Percentiles rank a stretch among this genome's conserved stretches.
phyloP scores from a whole-genome alignment of 2,888 invertebrate genomes.

The Strigamia crassipes region DNA sequence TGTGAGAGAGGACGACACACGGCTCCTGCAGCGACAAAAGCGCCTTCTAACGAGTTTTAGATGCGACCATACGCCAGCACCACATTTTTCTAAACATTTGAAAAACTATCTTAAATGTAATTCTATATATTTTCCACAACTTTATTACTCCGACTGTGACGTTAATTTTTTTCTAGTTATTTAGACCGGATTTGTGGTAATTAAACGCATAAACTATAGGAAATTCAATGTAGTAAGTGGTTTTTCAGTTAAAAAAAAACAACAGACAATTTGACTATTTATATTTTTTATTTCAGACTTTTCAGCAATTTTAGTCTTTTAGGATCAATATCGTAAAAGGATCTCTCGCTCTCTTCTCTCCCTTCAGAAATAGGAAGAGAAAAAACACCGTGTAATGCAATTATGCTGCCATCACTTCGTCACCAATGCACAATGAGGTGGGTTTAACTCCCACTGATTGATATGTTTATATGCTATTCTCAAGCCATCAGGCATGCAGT shows the following conservation, averaged over 20 bases:
- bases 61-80: slow-evolving; percentile 7
- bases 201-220: no score
- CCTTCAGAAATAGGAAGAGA: neutral
- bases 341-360: neutral
- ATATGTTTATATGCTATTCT: slow-evolving; percentile 25
- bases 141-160: neutral
- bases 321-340: neutral
- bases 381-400: neutral
- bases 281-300: no score
- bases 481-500: neutral
- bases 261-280: no score
- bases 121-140: neutral
- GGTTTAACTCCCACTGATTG: slow-evolving; percentile 32
- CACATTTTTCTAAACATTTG: slow-evolving; percentile 1
- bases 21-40: slow-evolving; percentile 6
- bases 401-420: neutral
- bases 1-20: neutral
- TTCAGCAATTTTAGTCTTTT: neutral
- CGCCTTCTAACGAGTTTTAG: slow-evolving; percentile 18
- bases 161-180: neutral
- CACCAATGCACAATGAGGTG: slow-evolving; percentile 36
- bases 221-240: no score
- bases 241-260: no score
- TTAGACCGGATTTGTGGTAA: neutral
- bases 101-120: slow-evolving; percentile 12